phyloP scores from a whole-genome alignment of 2,113 vertebrate genomes.

The Solea solea region DNA sequence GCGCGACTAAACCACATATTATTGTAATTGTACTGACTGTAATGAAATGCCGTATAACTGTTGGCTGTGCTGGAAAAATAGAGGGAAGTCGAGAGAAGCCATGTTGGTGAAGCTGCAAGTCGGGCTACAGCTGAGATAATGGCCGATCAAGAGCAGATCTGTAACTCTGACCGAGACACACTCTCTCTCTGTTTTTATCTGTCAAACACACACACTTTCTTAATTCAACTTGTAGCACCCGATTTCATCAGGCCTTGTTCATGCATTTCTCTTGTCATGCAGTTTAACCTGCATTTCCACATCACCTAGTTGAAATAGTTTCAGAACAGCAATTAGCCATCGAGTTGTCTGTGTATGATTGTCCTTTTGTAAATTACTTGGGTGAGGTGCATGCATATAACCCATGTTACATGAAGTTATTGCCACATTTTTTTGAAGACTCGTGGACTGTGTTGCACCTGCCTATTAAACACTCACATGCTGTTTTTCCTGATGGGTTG shows the following conservation, averaged over 20 bases:
- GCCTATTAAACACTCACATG: not conserved
- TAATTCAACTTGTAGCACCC: constrained; percentile 3
- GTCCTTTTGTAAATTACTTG: not conserved
- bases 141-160: constrained; percentile 74
- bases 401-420: not conserved
- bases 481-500: not conserved
- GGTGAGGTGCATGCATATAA: not conserved
- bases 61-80: constrained; percentile 34
- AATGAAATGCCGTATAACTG: not conserved
- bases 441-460: not conserved
- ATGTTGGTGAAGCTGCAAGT: constrained; percentile 77
- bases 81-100: constrained; percentile 60
- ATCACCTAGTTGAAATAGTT: constrained; percentile 21
- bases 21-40: not conserved
- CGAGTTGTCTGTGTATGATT: not conserved
- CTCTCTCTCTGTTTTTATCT: constrained; percentile 28
- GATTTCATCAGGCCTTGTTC: not conserved
- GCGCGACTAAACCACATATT: accelerated
- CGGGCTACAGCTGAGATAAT: constrained; percentile 78
- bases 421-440: not conserved
- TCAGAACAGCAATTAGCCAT: not conserved
- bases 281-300: constrained; percentile 58
- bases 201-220: constrained; percentile 5
- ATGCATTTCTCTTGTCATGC: constrained; percentile 26
- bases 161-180: constrained; percentile 66